Base-by-base conservation (phyloP, 1,140 invertebrate species). In the Drosophila ironensis region DNA sequence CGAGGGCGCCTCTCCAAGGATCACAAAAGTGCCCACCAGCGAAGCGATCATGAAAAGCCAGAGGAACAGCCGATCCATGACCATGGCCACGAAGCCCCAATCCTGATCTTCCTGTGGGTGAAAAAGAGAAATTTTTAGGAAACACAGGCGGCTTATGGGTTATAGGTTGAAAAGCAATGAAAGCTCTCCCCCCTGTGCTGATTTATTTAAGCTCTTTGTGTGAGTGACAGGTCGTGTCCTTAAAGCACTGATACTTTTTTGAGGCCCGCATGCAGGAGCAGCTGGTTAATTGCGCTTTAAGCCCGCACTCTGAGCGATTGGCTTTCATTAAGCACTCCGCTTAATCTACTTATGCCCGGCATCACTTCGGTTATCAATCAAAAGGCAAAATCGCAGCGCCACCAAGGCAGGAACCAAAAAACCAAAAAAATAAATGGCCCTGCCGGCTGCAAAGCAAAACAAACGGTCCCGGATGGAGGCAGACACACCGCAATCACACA, bases 41-140 rank as follows among this genome's bases (percentile, higher is more conserved):
- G 97, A 97, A 1, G 97, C 95, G 60, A 97, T 96, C 40, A 94
- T 94, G 91, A 99, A 99, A 14, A 99, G 95, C 94, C 96, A 98
- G 0, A 99, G 93, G 89, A 99, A 98, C 1, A 99, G 92, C 14
- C 98, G 93, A 90, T 99, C 98, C 57, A 99, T 92, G 0, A 99
- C 98, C 97, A 99, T 99, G 11, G 98, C 98, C 3, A 99, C 98
- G 90, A 99, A 99, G 44, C 98, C 98, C 98, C 98, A 99, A 89
- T 99, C 98, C 92, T 98, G 96, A 91, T 98, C 97, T 90, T 98
- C 96, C 97, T 98, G 90, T 61, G 57, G 28, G 27, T 35, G n/a
- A 28, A 50, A 41, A 7, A 5, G 3, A 28, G 37, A 14, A 11
- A 4, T 30, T 30, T 30, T 27, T n/a, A 27, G n/a, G 8, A 27